Evolutionary conservation across 2,888 invertebrate genomes (phyloP), one percentile per base, ranked within the genome.

Genomic region (Ommatoiulus sabulosus): DNA sequence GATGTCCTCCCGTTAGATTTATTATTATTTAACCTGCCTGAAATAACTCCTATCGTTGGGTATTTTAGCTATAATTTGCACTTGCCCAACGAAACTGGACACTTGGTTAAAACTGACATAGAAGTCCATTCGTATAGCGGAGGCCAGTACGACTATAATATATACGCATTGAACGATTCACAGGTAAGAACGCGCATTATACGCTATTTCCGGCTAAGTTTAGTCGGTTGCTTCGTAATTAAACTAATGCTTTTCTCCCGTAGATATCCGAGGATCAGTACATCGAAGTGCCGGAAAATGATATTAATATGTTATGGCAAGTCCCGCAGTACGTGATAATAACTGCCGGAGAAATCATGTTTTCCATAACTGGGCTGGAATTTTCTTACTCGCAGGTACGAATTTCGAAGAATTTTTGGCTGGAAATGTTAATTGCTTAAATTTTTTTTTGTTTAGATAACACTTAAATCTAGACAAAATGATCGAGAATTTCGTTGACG

Each of bases 331-430:
- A 98, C 92, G 93, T 98, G 87, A 94, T 98, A 20, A 96, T 99
- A 91, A 98, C 99, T 0, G 95, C 96, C 91, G 99, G 96, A 0
- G 99, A 99, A 93, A 96, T 99, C 84, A 96, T 99, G 95, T 98
- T 98, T 92, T 97, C 98, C 0, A 96, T 99, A 44, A 98, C 99
- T 0, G 99, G 99, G 0, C 93, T 99, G 43, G 97, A 98, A 92
- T 99, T 99, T 93, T 97, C 98, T 0, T 99, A 98, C 93, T 97
- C 98, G 0, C 97, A 96, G 94, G 96, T 95, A 92, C 91, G 90
- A 89, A 43, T 43, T 84, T 52, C n/a, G 52, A 52, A 52, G 4
- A 10, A 10, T 7, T 52, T 52, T 15, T 52, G 0, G 35, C 2
- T 35, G 35, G 35, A 35, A 46, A 46, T 46, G 0, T 57, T 57